A percentile compares a stretch with the other conserved stretches of the same genome.
phyloP scores from a whole-genome alignment of 2,888 invertebrate species.

The Harpalus rufipes region DNA sequence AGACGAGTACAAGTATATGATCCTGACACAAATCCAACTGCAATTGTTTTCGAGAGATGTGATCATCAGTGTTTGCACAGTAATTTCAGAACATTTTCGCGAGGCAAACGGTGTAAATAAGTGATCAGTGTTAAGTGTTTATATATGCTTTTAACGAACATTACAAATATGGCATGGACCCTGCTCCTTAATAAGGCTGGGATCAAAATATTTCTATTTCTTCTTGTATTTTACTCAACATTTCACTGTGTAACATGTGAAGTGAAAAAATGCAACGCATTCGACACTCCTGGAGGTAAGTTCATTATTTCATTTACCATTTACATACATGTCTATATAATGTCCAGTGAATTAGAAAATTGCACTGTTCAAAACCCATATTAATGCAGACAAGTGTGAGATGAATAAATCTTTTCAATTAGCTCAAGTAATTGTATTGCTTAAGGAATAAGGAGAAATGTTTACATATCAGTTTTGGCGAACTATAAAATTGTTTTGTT shows the following conservation, averaged over 20 bases:
- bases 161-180: conserved; percentile 61
- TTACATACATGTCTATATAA: conserved; percentile 10
- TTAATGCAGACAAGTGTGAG: conserved; percentile 22
- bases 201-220: conserved; percentile 44
- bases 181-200: conserved; percentile 35
- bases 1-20: conserved; percentile 13
- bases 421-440: conserved; percentile 21
- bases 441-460: conserved; percentile 12
- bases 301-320: conserved; percentile 8
- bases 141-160: conserved; percentile 53
- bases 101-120: conserved; percentile 29
- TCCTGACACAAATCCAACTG: conserved; percentile 3
- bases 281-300: conserved; percentile 52
- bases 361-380: conserved; percentile 20
- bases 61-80: conserved; percentile 29
- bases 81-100: conserved; percentile 17
- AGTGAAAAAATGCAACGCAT: conserved; percentile 2
- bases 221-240: conserved; percentile 15
- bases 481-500: conserved; percentile 63
- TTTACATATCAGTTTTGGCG: not conserved
- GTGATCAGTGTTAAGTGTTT: conserved; percentile 48
- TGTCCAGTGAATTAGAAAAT: conserved; percentile 35
- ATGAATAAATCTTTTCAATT: conserved; percentile 37
- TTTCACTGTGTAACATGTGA: conserved; percentile 16
- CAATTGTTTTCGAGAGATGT: conserved; percentile 40